phyloP scores from a whole-genome alignment of 2,113 vertebrate genomes.

The Boulengeromyrus knoepffleri region DNA sequence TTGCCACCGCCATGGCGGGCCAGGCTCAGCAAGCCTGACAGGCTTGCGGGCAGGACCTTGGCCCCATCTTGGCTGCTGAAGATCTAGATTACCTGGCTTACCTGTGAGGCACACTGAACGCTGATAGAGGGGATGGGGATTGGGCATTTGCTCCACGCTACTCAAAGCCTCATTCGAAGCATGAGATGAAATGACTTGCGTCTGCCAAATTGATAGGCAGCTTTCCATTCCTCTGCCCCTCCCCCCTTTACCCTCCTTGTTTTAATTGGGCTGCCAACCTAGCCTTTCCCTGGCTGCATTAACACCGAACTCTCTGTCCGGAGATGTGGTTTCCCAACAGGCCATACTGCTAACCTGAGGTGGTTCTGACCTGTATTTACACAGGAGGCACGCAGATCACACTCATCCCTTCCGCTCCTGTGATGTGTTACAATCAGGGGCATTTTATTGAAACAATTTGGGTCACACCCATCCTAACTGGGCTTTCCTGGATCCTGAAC shows the following conservation, averaged over 20 bases:
- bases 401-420: background rate
- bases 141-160: conserved; percentile 73
- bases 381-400: background rate
- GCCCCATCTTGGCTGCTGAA: conserved; percentile 55
- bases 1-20: background rate
- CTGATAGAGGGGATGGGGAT: conserved; percentile 69
- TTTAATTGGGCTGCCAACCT: conserved; percentile 56
- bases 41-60: background rate
- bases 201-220: conserved; percentile 69
- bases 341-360: background rate
- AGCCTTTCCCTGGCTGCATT: conserved; percentile 45
- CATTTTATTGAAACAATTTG: background rate
- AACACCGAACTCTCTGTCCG: conserved; percentile 41
- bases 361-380: background rate
- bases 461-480: background rate
- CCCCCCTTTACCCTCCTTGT: conserved; percentile 23
- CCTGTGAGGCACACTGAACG: conserved; percentile 71
- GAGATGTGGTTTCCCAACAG: background rate
- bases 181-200: conserved; percentile 71
- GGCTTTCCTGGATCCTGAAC: background rate
- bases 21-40: background rate
- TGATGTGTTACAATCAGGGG: background rate
- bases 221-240: conserved; percentile 21
- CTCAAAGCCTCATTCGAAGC: conserved; percentile 70
- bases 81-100: conserved; percentile 66